Evolutionary conservation across 2,888 invertebrate genomes (phyloP), one percentile per base, ranked within the genome.

Genomic region (Drosophila paranaensis): DNA sequence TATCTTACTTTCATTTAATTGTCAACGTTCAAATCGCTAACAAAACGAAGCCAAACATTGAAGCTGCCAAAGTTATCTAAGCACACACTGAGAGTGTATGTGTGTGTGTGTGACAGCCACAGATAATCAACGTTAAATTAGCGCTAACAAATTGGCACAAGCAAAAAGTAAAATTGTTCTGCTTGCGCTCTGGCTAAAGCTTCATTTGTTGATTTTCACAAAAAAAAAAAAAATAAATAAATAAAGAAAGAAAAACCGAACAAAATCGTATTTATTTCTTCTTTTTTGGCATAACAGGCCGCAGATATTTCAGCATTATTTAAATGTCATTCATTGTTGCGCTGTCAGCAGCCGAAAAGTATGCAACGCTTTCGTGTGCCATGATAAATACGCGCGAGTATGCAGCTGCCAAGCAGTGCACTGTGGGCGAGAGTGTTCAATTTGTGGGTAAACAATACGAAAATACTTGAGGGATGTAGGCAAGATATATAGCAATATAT

Each of bases 1-100:
- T 90, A 90, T 89, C 88, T 89, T 88, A 86, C 90, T 90, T 89
- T 88, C 87, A 74, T 87, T 89, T 90, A 89, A 89, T 89, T 89
- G 89, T 90, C 90, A 86, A 77, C 82, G 77, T 70, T 67, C 74
- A 80, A 90, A 90, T 86, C 81, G 88, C 84, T 88, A 73, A 74
- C 71, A 71, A 79, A 83, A 74, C 77, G 75, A 74, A 77, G 60
- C 53, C 67, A 65, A 77, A 77, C 69, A 77, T 70, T 67, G 70
- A 54, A 71, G 67, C 57, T 77, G 60, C 51, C 68, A 70, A 71
- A 75, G 68, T 65, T 73, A 83, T 64, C 57, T 65, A 13, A 40
- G 27, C 20, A 20, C 20, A 54, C 61, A 57, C 46, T 37, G 27
- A 60, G 46, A 40, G 54, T 60, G 25, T 58, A 33, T 46, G 48